Base-by-base conservation (phyloP, 2,888 invertebrate genomes). In the Adelognathus sp. region DNA sequence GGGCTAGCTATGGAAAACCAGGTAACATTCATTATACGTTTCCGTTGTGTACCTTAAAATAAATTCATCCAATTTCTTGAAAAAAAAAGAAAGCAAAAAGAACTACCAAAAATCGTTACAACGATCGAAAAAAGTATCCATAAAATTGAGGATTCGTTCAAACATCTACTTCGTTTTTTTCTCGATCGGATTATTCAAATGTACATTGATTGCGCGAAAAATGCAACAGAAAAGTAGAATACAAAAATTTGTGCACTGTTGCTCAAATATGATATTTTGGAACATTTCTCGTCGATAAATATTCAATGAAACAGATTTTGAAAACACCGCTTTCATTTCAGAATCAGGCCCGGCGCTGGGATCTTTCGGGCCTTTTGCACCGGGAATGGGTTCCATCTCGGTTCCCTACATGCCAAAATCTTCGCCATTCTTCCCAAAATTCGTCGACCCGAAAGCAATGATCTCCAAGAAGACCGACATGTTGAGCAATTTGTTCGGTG, bases 391-490 rank as follows among this genome's bases (percentile, higher is more conserved):
- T 24, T 85, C 88, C 2, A 87, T 90, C 61, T 72, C 85, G 0
- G 84, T 89, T 6, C 90, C 90, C 9, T 90, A 86, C 46, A 77
- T 83, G 50, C 81, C 88, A 36, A 90, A 90, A 56, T 18, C 78
- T 11, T 86, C 88, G 11, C 79, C 89, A 0, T 78, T 89, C 4
- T 87, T 89, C 21, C 90, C 90, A 2, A 89, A 90, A 81, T 87
- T 89, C 50, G 87, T 90, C 4, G 90, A 90, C 50, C 90, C 90
- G 0, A 86, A 87, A 79, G 56, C 71, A 1, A 88, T 90, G 86
- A 87, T 89, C 11, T 74, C 86, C 3, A 88, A 87, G 71, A 90
- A 90, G 54, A 88, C 88, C 0, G 88, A 87, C 64, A 70, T 88
- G 74, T 24, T 88, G 36, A 79, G 69, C 27, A 88, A 88, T 24